These are phyloP conservation scores for Erythrolamprus reginae DNA, from an alignment of 2,113 vertebrate species.

Conservation along the genomic window DNA sequence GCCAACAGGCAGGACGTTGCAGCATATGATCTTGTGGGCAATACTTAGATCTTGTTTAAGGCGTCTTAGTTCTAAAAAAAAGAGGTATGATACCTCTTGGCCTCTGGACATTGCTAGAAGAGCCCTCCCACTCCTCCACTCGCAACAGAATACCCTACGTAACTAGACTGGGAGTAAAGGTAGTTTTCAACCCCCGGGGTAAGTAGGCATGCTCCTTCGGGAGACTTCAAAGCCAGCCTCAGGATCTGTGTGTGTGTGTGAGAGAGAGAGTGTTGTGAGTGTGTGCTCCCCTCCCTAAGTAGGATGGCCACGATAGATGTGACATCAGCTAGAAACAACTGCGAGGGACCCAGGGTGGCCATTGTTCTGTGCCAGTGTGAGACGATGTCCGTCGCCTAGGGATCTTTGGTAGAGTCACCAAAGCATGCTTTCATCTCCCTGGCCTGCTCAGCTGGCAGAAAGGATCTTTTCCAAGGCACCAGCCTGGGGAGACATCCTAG, in stretches of 20 bases:
- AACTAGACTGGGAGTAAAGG: background rate
- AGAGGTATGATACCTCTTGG: too few species aligned
- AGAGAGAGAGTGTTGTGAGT: too few species aligned
- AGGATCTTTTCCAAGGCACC: slow-evolving; percentile 53
- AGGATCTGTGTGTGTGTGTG: slow-evolving; percentile 46
- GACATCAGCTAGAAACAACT: slow-evolving; percentile 72
- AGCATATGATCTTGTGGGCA: too few species aligned
- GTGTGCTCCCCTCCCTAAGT: slow-evolving; percentile 72
- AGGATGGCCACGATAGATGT: slow-evolving; percentile 80
- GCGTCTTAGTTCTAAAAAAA: too few species aligned
- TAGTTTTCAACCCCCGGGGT: background rate
- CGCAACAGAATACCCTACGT: too few species aligned
- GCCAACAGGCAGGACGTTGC: too few species aligned
- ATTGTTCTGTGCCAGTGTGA: slow-evolving; percentile 79
- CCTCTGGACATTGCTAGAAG: too few species aligned
- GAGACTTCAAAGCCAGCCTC: slow-evolving; percentile 74
- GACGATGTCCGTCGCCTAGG: slow-evolving; percentile 87
- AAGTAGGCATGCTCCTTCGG: slow-evolving; percentile 76
- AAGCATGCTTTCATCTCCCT: slow-evolving; percentile 90
- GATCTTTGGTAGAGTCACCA: slow-evolving; percentile 70
- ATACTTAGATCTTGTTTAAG: too few species aligned
- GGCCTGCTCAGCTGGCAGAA: slow-evolving; percentile 71
- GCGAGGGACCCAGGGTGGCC: slow-evolving; percentile 67
- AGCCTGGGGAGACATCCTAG: slow-evolving; percentile 51
- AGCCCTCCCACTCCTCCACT: too few species aligned